Evolutionary conservation across 2,113 vertebrate genomes (phyloP).

Genomic region (Callocephalon fimbriatum): DNA sequence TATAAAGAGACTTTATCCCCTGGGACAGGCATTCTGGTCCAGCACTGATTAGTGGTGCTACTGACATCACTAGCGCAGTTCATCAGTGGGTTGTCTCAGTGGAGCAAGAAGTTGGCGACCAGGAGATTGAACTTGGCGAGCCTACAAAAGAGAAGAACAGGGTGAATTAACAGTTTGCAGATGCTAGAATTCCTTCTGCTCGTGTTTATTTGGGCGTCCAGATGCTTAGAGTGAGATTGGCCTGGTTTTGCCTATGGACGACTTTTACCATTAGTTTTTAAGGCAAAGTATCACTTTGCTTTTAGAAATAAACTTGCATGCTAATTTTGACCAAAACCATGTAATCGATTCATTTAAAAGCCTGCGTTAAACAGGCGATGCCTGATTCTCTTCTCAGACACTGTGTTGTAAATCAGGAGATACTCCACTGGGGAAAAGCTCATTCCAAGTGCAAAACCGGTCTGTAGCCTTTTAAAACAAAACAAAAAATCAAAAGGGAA

Average conservation of each 20-base stretch:
- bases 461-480: background rate
- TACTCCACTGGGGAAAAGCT: background rate
- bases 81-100: slow-evolving; percentile 24
- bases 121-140: slow-evolving; percentile 56
- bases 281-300: slow-evolving; percentile 26
- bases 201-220: slow-evolving; percentile 52
- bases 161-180: slow-evolving; percentile 68
- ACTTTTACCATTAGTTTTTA: slow-evolving; percentile 15
- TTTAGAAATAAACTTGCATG: slow-evolving; percentile 42
- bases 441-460: slow-evolving; percentile 43
- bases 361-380: slow-evolving; percentile 5
- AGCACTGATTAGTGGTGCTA: slow-evolving; percentile 55
- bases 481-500: background rate
- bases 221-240: slow-evolving; percentile 33
- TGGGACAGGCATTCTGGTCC: background rate
- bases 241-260: slow-evolving; percentile 10
- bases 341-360: slow-evolving; percentile 31
- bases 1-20: slow-evolving; percentile 55
- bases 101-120: slow-evolving; percentile 59
- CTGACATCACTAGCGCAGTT: slow-evolving; percentile 65
- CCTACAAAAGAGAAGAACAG: slow-evolving; percentile 65
- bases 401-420: slow-evolving; percentile 19
- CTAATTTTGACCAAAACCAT: slow-evolving; percentile 46
- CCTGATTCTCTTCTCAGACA: slow-evolving; percentile 34
- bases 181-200: slow-evolving; percentile 55